Base-by-base conservation (phyloP, 2,113 vertebrate genomes). In the Thryonomys swinderianus region DNA sequence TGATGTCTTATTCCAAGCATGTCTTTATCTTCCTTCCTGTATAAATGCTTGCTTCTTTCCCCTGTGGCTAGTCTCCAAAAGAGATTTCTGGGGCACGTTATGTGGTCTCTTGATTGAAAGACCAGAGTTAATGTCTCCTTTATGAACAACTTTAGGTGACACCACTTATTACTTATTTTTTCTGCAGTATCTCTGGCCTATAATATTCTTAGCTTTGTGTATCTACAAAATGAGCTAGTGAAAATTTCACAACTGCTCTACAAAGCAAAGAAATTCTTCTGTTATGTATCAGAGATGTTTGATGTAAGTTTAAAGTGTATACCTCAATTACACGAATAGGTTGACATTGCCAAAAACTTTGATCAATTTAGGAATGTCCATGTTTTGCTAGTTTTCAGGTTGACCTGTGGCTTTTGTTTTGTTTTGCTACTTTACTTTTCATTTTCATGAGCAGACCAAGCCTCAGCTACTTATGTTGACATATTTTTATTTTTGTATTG, bases 131-230 rank as follows among this genome's bases (percentile, higher is more conserved):
- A 73, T 55, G 1, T 62, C 42, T 51, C 4, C n/a, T 82, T 34
- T 17, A 73, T n/a, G 42, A 87, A 21, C 30, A 57, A 51, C 27
- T 96, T 80, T 45, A 80, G 51, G 84, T 81, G 84, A 48, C 16
- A 69, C 11, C 37, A 69, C 78, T 91, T 78, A 32, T 23, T 42
- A 10, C 88, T 95, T 84, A 84, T 55, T 80, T 79, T 84, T 96
- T 82, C 42, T 62, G n/a, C 69, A 61, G 10, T 55, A 51, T 13
- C 7, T 86, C 85, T 79, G 17, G 37, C 12, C 51, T 16, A 55
- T 48, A 48, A 2, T 90, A 17, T 51, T 51, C 25, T 79, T 32
- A 55, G 21, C 21, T 67, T 27, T 45, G 25, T 9, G 61, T 61
- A 66, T 62, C 13, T 40, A 81, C 1, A 42, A 25, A 94, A 62